Evolutionary conservation across 1,140 invertebrate species (phyloP).

Genomic region (Drosophila obscura): DNA sequence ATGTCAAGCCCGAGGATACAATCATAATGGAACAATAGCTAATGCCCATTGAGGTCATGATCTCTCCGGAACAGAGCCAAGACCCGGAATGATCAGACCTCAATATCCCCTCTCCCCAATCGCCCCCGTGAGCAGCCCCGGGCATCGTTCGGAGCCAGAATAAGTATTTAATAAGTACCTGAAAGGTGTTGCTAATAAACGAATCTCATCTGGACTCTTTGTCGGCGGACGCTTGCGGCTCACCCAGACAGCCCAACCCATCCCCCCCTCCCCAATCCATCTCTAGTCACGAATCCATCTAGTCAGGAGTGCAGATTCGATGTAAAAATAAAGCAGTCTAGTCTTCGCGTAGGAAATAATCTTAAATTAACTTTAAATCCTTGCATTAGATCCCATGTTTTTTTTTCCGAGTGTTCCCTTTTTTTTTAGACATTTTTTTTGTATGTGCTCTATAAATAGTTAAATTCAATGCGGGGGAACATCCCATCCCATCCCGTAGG

Average conservation of each 20-base stretch:
- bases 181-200: slow-evolving; percentile 49
- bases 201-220: no score
- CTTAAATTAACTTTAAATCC: slow-evolving; percentile 28
- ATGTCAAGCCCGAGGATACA: slow-evolving; percentile 84
- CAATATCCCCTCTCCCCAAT: neutral
- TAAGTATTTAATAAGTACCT: slow-evolving; percentile 58
- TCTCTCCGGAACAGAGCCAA: slow-evolving; percentile 42
- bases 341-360: slow-evolving; percentile 46
- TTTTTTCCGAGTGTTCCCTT: slow-evolving; percentile 16
- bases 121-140: no score
- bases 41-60: slow-evolving; percentile 48
- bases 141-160: slow-evolving; percentile 21
- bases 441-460: slow-evolving; percentile 28
- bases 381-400: neutral
- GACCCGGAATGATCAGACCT: slow-evolving; percentile 21
- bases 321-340: slow-evolving; percentile 45
- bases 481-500: neutral
- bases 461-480: slow-evolving; percentile 24
- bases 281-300: slow-evolving; percentile 20
- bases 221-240: no score
- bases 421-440: slow-evolving; percentile 15
- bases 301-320: slow-evolving; percentile 41
- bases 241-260: no score
- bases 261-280: no score
- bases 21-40: slow-evolving; percentile 83